Evolutionary conservation across 1,140 invertebrate genomes (phyloP), one percentile per base, ranked within the genome.

Genomic region (Lepidurus packardi): DNA sequence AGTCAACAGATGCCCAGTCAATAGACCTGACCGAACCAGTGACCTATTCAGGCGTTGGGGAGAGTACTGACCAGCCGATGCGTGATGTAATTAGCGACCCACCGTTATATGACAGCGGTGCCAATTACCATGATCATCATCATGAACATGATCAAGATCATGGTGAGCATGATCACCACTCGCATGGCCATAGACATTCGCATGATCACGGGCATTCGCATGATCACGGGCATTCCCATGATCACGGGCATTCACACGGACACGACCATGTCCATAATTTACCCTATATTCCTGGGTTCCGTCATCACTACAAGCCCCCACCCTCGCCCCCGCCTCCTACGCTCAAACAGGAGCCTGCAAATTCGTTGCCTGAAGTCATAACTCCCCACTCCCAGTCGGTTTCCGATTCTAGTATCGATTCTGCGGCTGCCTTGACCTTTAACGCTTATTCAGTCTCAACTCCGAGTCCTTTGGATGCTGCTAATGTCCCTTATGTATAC

Each of bases 251-350:
- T n/a, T n/a, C n/a, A 44, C 78, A 73, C 45, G 78, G 78, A 16
- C 53, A 65, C 53, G 53, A 65, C 6, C 53, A 65, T n/a, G 53
- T 21, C 53, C 53, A 65, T 65, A 65, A 65, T 65, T 65, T 65
- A 65, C 53, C 53, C 13, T 78, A 78, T 44, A 78, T 78, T 25
- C 78, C 78, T 43, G 78, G 78, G 7, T 78, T 78, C 24, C 42
- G 78, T 10, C 78, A 78, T 45, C 78, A 78, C 24, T 78, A 74
- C 78, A 74, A 75, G 42, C 73, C 43, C 43, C 75, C 13, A 21
- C 41, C 43, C 9, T 8, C 43, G 7, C 16, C 43, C 34, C 75
- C 43, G 41, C 41, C 34, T 10, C 41, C 34, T 43, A 6, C 78
- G 8, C 73, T 73, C 16, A 7, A 44, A 7, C 11, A 43, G 13